phyloP scores from a whole-genome alignment of 2,888 invertebrate species.

The Desoria tigrina region DNA sequence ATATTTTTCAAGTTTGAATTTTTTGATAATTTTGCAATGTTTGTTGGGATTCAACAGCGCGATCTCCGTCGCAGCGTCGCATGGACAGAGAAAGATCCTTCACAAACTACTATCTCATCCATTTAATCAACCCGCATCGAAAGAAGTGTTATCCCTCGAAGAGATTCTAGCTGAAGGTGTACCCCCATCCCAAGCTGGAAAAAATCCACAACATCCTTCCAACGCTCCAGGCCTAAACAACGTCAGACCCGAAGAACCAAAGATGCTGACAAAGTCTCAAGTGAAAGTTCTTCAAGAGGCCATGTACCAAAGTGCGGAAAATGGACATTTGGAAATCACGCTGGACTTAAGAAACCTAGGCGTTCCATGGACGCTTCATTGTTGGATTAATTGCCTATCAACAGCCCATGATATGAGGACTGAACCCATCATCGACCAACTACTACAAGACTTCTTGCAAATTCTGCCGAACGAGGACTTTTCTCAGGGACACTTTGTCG shows the following conservation, averaged over 20 bases:
- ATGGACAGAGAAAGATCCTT: conserved; percentile 77
- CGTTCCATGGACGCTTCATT: conserved; percentile 87
- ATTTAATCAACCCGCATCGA: conserved; percentile 63
- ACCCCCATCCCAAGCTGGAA: conserved; percentile 51
- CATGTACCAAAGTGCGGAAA: conserved; percentile 91
- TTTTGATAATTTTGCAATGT: not conserved
- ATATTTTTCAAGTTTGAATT: not conserved
- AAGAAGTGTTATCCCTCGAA: conserved; percentile 79
- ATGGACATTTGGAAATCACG: conserved; percentile 87
- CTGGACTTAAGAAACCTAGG: conserved; percentile 81
- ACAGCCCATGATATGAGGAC: conserved; percentile 81
- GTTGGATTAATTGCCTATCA: conserved; percentile 86
- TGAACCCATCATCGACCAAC: conserved; percentile 82
- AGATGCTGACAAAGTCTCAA: conserved; percentile 73
- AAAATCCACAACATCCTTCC: conserved; percentile 16
- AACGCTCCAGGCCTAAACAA: conserved; percentile 4
- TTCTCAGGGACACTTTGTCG: conserved; percentile 72
- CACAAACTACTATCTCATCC: conserved; percentile 77
- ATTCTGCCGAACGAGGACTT: conserved; percentile 88
- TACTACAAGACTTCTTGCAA: conserved; percentile 85
- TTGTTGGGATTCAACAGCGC: conserved; percentile 63
- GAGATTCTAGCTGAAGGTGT: conserved; percentile 86
- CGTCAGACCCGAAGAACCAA: conserved; percentile 55
- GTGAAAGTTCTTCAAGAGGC: conserved; percentile 85
- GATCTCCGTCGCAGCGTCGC: conserved; percentile 84